phyloP scores from a whole-genome alignment of 2,888 invertebrate species.

The Glyphotaelius pellucidus region DNA sequence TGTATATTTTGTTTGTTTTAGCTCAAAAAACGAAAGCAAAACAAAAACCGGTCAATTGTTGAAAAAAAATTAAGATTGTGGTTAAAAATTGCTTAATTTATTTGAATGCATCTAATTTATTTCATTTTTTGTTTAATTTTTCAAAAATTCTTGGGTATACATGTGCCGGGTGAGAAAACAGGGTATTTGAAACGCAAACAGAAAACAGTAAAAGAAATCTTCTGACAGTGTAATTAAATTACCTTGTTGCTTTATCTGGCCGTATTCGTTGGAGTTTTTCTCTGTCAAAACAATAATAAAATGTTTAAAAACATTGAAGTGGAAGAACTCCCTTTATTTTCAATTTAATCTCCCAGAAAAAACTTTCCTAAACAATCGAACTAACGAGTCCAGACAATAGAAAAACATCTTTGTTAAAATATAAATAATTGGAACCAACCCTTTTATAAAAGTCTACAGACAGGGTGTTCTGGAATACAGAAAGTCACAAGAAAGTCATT shows the following conservation, averaged over 20 bases:
- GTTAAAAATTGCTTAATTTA: too few species aligned
- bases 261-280: not conserved
- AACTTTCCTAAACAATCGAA: constrained; percentile 3
- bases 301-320: constrained; percentile 13
- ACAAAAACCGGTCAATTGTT: too few species aligned
- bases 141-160: too few species aligned
- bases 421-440: not conserved
- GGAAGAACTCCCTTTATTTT: not conserved
- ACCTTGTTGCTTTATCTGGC: not conserved
- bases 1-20: too few species aligned
- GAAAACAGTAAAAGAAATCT: not conserved
- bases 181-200: not conserved
- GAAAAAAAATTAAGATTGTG: too few species aligned
- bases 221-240: not conserved
- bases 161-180: too few species aligned
- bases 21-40: too few species aligned
- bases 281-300: constrained; percentile 1
- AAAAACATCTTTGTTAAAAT: not conserved
- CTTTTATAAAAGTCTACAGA: not conserved
- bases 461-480: not conserved
- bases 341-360: constrained; percentile 9
- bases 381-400: constrained; percentile 6
- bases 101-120: too few species aligned
- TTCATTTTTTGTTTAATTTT: too few species aligned
- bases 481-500: too few species aligned